A percentile compares a stretch with the other conserved stretches of the same genome.
Evolutionary conservation across 2,888 invertebrate genomes (phyloP).

Genomic region (Dynastes hyllus): DNA sequence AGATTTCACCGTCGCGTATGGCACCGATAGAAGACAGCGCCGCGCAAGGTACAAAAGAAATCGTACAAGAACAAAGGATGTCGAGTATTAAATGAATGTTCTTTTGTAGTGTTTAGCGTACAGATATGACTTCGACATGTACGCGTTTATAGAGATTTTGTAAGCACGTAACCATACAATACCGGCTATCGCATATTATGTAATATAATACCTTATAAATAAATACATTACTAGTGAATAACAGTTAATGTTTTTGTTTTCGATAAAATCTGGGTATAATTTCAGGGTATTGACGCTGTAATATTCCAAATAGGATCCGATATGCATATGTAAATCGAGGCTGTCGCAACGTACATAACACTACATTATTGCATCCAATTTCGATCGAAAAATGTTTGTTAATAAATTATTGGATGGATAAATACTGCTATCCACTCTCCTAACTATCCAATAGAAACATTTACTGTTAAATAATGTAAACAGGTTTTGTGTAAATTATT

Average conservation of each 20-base stretch:
- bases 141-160: background rate
- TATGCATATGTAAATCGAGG: constrained; percentile 10
- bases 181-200: background rate
- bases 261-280: constrained; percentile 17
- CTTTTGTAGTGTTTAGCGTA: constrained; percentile 14
- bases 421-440: no score
- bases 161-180: constrained; percentile 2
- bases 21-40: no score
- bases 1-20: constrained; percentile 23
- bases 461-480: no score
- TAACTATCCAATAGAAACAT: no score
- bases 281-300: constrained; percentile 10
- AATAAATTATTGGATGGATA: no score
- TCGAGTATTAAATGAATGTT: constrained; percentile 1
- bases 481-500: no score
- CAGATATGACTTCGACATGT: background rate
- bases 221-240: constrained; percentile 11
- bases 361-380: constrained; percentile 1
- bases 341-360: background rate
- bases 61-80: constrained; percentile 32
- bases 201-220: constrained; percentile 21
- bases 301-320: constrained; percentile 1
- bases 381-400: background rate
- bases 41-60: constrained; percentile 14
- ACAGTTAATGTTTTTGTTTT: constrained; percentile 16